Percentiles rank a stretch among this genome's conserved stretches.
These are phyloP conservation scores for Hirundichthys speculiger DNA, from an alignment of 2,113 vertebrate species.

Conservation along the genomic window DNA sequence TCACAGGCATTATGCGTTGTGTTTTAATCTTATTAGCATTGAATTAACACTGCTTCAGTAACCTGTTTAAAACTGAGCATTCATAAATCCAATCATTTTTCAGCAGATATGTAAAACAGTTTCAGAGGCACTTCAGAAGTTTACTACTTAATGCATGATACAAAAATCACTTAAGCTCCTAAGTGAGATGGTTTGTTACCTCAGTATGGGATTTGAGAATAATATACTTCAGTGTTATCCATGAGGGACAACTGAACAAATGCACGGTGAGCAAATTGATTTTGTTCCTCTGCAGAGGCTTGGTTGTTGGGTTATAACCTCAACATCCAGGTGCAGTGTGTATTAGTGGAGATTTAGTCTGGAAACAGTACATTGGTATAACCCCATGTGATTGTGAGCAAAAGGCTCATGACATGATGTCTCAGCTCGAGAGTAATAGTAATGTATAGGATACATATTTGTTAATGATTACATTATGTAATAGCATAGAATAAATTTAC, in stretches of 20 bases:
- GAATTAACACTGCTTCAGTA: slow-evolving; percentile 54
- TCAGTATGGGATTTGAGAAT: slow-evolving; percentile 21
- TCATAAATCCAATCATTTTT: slow-evolving; percentile 28
- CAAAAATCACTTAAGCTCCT: slow-evolving; percentile 32
- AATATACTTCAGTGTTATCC: slow-evolving; percentile 32
- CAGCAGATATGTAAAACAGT: slow-evolving; percentile 36
- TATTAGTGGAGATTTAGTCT: slow-evolving; percentile 1
- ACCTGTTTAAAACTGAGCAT: slow-evolving; percentile 38
- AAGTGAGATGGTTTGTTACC: slow-evolving; percentile 28
- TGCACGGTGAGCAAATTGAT: slow-evolving; percentile 36
- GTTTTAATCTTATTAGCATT: slow-evolving; percentile 64
- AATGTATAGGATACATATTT: slow-evolving; percentile 6
- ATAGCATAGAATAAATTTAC: slow-evolving; percentile 18
- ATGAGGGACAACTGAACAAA: slow-evolving; percentile 40
- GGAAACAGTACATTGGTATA: slow-evolving; percentile 2
- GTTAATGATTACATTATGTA: slow-evolving; percentile 15
- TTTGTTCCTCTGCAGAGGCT: slow-evolving; percentile 31
- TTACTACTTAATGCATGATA: slow-evolving; percentile 24
- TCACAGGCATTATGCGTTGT: slow-evolving; percentile 42
- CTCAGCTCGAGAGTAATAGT: slow-evolving; percentile 5
- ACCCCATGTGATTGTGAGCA: slow-evolving; percentile 8
- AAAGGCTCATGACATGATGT: background rate
- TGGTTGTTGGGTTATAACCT: slow-evolving; percentile 36
- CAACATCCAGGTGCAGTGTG: slow-evolving; percentile 15
- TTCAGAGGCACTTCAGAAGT: slow-evolving; percentile 20